Evolutionary conservation across 2,888 invertebrate species (phyloP).

Genomic region (Micoletzkya japonica): DNA sequence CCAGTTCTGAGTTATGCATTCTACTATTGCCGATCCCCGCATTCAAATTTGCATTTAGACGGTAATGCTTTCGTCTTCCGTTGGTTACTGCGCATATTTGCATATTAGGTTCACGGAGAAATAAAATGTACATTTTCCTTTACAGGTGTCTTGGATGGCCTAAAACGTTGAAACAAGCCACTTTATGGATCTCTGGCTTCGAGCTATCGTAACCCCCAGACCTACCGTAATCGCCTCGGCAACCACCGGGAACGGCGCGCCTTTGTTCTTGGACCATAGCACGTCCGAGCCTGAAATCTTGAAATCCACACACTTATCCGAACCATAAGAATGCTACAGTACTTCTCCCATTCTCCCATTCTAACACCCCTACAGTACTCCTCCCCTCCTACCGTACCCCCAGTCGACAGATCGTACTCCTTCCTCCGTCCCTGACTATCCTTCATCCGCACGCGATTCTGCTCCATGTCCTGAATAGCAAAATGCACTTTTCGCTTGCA

Average conservation of each 20-base stretch:
- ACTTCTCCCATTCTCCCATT: not conserved
- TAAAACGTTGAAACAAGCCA: too few relatives aligned
- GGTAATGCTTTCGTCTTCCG: too few relatives aligned
- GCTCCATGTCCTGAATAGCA: constrained; percentile 74
- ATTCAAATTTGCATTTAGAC: too few relatives aligned
- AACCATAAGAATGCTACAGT: not conserved
- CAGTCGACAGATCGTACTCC: constrained; percentile 81
- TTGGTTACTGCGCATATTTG: too few relatives aligned
- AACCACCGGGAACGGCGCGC: constrained; percentile 73
- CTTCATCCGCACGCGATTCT: constrained; percentile 81
- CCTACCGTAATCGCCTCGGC: constrained; percentile 94
- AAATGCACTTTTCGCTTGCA: too few relatives aligned
- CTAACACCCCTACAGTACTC: not conserved
- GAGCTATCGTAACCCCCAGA: too few relatives aligned
- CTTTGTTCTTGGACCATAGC: constrained; percentile 88
- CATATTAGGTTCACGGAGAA: too few relatives aligned
- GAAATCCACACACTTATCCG: not conserved
- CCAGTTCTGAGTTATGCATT: too few relatives aligned
- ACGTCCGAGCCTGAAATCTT: constrained; percentile 71
- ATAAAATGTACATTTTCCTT: too few relatives aligned
- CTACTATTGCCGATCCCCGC: too few relatives aligned
- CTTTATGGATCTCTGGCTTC: too few relatives aligned
- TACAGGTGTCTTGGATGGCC: too few relatives aligned
- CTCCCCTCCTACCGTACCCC: constrained; percentile 28
- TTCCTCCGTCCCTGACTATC: constrained; percentile 76